Evolutionary conservation across 2,113 vertebrate species (phyloP).

Genomic region (Perognathus longimembris): DNA sequence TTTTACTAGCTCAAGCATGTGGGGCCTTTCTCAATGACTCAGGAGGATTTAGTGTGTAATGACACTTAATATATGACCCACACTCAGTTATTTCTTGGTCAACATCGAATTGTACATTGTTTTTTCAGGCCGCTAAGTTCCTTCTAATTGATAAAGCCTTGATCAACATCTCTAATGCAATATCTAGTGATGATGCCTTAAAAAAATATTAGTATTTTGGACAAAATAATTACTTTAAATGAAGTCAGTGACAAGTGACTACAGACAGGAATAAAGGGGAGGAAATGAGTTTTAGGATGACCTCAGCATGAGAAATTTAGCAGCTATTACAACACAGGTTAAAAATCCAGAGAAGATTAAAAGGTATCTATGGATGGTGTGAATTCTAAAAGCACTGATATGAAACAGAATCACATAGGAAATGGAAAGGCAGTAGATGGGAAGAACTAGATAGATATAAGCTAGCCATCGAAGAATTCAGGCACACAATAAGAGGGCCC

Average conservation of each 20-base stretch:
- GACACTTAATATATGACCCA: not conserved
- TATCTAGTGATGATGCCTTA: not conserved
- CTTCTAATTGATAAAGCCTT: conserved; percentile 2
- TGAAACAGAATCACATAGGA: conserved; percentile 72
- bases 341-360: conserved; percentile 59
- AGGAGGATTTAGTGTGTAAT: not conserved
- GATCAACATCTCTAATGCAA: not conserved
- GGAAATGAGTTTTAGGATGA: conserved; percentile 69
- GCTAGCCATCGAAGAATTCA: conserved; percentile 28
- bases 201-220: not conserved
- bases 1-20: not conserved
- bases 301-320: conserved; percentile 1
- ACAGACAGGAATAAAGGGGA: not conserved
- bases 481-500: conserved; percentile 35
- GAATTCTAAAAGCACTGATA: conserved; percentile 42
- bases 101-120: not conserved
- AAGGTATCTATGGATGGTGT: conserved; percentile 13
- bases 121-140: not conserved
- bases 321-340: conserved; percentile 46
- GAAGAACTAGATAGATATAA: conserved; percentile 72
- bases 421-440: conserved; percentile 66
- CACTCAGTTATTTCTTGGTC: not conserved
- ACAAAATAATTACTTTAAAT: conserved; percentile 54
- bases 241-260: not conserved
- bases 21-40: not conserved